Evolutionary conservation across 92 coral and sea anemone species (phyloP).

Genomic region (Palythoa caribaeorum): DNA sequence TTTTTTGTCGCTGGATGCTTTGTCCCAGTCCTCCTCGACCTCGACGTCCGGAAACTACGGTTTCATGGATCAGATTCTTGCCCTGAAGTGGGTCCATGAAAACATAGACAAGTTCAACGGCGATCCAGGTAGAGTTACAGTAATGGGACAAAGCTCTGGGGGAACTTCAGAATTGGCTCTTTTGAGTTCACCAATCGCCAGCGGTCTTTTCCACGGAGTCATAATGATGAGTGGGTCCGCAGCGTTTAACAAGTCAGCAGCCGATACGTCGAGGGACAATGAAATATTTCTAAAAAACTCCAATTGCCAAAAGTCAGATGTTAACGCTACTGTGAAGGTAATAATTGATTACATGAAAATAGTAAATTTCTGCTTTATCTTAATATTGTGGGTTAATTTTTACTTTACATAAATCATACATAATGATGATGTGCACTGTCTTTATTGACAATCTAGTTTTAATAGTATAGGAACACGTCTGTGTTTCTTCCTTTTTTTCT

Average conservation of each 20-base stretch:
- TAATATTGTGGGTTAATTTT: not conserved
- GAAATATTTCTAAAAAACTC: slow-evolving; percentile 58
- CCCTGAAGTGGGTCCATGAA: slow-evolving; percentile 65
- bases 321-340: slow-evolving; percentile 32
- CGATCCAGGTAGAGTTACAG: slow-evolving; percentile 66
- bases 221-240: slow-evolving; percentile 76
- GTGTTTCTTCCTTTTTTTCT: too few relatives aligned
- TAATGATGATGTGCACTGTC: too few relatives aligned
- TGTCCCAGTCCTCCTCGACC: slow-evolving; percentile 48
- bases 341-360: not conserved
- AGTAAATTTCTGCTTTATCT: too few relatives aligned
- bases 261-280: slow-evolving; percentile 70
- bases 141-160: slow-evolving; percentile 84
- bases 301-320: slow-evolving; percentile 49
- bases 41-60: slow-evolving; percentile 81
- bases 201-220: slow-evolving; percentile 73
- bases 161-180: slow-evolving; percentile 79
- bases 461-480: too few relatives aligned
- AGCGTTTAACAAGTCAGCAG: slow-evolving; percentile 59
- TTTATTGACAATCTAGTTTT: too few relatives aligned
- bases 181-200: slow-evolving; percentile 69
- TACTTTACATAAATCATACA: too few relatives aligned
- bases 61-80: slow-evolving; percentile 83
- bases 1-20: slow-evolving; percentile 65
- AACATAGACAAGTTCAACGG: slow-evolving; percentile 81